phyloP scores from a whole-genome alignment of 1,140 invertebrate species.

The Drosophila obscura region DNA sequence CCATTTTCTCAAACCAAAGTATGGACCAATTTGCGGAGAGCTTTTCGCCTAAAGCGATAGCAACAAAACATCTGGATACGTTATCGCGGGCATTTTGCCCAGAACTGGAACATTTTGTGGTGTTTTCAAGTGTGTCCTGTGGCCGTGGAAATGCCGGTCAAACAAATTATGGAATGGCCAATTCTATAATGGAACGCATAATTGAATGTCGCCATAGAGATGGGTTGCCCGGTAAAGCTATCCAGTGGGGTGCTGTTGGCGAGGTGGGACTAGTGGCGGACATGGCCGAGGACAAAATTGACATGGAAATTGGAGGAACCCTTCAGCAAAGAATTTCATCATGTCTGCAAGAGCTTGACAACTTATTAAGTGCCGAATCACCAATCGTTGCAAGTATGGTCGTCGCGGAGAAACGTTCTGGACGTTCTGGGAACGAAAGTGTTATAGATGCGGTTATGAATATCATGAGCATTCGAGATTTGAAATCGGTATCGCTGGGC shows the following conservation, averaged over 20 bases:
- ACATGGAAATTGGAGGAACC: constrained; percentile 91
- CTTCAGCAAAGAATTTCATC: constrained; percentile 92
- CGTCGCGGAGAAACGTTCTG: constrained; percentile 88
- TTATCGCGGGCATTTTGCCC: constrained; percentile 86
- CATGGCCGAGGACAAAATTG: constrained; percentile 91
- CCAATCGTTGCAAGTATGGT: constrained; percentile 91
- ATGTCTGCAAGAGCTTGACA: constrained; percentile 89
- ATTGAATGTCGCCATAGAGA: constrained; percentile 86
- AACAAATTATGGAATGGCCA: constrained; percentile 93
- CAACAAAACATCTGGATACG: constrained; percentile 87
- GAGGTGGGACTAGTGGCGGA: constrained; percentile 91
- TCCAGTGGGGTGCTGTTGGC: constrained; percentile 90
- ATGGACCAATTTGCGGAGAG: constrained; percentile 85
- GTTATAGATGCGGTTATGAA: constrained; percentile 88
- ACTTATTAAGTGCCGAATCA: constrained; percentile 87
- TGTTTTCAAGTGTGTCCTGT: constrained; percentile 95
- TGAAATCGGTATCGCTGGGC: constrained; percentile 88
- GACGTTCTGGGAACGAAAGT: constrained; percentile 85
- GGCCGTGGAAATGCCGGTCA: constrained; percentile 95
- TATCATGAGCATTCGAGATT: constrained; percentile 86
- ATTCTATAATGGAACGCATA: constrained; percentile 90
- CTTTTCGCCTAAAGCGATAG: constrained; percentile 86
- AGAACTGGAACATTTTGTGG: constrained; percentile 87
- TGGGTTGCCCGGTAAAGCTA: constrained; percentile 87
- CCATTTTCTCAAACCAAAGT: constrained; percentile 87